These are phyloP conservation scores for Bombyx mori DNA, from an alignment of 1,140 invertebrate species.

Conservation along the genomic window DNA sequence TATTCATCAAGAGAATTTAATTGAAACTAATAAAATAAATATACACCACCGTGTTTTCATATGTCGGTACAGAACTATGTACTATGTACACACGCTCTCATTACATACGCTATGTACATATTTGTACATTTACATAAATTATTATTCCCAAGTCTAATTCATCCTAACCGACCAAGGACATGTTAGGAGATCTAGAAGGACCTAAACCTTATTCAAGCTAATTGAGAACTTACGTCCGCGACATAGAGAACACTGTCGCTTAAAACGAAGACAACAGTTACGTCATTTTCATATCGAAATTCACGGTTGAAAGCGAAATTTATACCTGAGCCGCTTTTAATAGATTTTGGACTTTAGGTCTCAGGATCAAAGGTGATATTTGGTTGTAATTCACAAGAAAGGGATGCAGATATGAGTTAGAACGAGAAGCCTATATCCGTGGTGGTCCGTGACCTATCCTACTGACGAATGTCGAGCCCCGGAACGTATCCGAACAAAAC, in stretches of 20 bases:
- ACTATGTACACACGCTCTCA: constrained; percentile 10
- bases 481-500: constrained; percentile 65
- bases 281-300: constrained; percentile 19
- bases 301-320: constrained; percentile 61
- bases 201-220: constrained; percentile 19
- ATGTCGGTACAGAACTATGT: constrained; percentile 4
- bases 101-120: constrained; percentile 37
- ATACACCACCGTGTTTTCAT: not conserved
- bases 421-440: constrained; percentile 27
- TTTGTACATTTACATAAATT: constrained; percentile 67
- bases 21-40: too few relatives aligned
- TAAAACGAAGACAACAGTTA: constrained; percentile 12
- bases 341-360: constrained; percentile 22
- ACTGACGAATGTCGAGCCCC: constrained; percentile 67
- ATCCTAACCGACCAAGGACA: constrained; percentile 62
- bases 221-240: constrained; percentile 13
- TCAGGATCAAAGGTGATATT: constrained; percentile 26
- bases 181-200: constrained; percentile 51
- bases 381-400: constrained; percentile 15
- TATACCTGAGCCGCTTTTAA: constrained; percentile 36
- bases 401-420: constrained; percentile 30
- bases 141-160: constrained; percentile 66
- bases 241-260: constrained; percentile 11
- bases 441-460: constrained; percentile 68
- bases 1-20: too few relatives aligned